Evolutionary conservation across 2,113 vertebrate genomes (phyloP).

Genomic region (Perca flavescens): DNA sequence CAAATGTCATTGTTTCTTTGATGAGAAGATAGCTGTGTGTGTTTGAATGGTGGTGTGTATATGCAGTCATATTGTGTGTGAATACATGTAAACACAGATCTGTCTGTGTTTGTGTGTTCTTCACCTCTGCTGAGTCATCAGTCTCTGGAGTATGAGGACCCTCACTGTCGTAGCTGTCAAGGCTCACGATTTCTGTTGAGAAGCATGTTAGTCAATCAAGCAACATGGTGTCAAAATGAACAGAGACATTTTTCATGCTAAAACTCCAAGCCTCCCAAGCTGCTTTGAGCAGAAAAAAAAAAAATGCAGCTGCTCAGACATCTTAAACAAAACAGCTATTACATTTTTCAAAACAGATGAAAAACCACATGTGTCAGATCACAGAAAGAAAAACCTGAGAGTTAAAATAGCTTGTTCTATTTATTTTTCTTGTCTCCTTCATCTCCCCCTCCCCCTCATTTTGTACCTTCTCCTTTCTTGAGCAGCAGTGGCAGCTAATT

Average conservation of each 20-base stretch:
- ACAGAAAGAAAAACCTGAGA: conserved; percentile 43
- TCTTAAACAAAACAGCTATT: conserved; percentile 47
- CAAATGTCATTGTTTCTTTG: neutral
- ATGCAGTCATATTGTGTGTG: neutral
- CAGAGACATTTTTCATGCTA: neutral
- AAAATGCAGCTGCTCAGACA: conserved; percentile 27
- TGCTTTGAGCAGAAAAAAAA: conserved; percentile 19
- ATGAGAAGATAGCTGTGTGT: neutral
- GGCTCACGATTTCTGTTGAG: conserved; percentile 88
- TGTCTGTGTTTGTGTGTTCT: neutral
- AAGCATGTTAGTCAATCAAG: conserved; percentile 36
- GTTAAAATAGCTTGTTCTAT: conserved; percentile 43
- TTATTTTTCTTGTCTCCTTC: conserved; percentile 42
- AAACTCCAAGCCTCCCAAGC: conserved; percentile 28
- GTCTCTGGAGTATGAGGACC: conserved; percentile 91
- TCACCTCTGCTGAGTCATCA: conserved; percentile 91
- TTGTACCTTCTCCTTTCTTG: conserved; percentile 19
- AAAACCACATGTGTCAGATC: conserved; percentile 19
- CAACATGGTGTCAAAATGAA: conserved; percentile 17
- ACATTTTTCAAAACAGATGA: conserved; percentile 33
- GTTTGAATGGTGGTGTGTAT: neutral
- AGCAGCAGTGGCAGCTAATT: conserved; percentile 41
- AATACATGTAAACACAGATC: neutral
- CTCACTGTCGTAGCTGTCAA: conserved; percentile 91
- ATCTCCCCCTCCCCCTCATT: conserved; percentile 43